Evolutionary conservation across 2,888 invertebrate species (phyloP).

Genomic region (Pemphredon lugubris): DNA sequence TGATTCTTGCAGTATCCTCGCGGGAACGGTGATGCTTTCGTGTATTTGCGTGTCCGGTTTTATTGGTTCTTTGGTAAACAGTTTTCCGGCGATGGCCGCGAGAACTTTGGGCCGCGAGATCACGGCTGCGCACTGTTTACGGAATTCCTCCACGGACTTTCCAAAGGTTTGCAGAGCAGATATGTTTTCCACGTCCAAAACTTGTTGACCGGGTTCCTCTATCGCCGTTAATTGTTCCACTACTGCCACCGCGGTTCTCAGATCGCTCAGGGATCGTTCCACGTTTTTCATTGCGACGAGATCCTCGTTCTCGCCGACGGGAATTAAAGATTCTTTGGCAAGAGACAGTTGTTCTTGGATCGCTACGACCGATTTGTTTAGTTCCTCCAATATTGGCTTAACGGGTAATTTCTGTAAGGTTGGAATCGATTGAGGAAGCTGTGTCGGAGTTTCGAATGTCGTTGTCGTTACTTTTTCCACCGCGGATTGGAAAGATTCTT

Average conservation of each 20-base stretch:
- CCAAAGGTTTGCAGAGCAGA: constrained; percentile 71
- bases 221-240: constrained; percentile 56
- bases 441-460: background rate
- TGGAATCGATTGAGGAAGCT: background rate
- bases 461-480: constrained; percentile 13
- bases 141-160: constrained; percentile 73
- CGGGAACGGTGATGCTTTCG: constrained; percentile 40
- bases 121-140: constrained; percentile 58
- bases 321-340: constrained; percentile 16
- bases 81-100: constrained; percentile 19
- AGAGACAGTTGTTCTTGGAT: constrained; percentile 44
- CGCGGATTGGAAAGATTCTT: constrained; percentile 45
- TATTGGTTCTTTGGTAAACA: background rate
- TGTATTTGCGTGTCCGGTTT: constrained; percentile 10
- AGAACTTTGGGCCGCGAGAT: constrained; percentile 42
- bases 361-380: constrained; percentile 32
- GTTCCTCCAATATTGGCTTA: constrained; percentile 39
- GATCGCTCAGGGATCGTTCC: constrained; percentile 55
- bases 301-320: constrained; percentile 21
- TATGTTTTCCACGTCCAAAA: constrained; percentile 58
- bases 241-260: constrained; percentile 56
- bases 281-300: constrained; percentile 32
- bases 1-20: constrained; percentile 52
- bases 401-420: constrained; percentile 45
- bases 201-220: constrained; percentile 58